Conservation (phyloP, 2,797 vertebrate genomes). For the Danio choprae region DNA sequence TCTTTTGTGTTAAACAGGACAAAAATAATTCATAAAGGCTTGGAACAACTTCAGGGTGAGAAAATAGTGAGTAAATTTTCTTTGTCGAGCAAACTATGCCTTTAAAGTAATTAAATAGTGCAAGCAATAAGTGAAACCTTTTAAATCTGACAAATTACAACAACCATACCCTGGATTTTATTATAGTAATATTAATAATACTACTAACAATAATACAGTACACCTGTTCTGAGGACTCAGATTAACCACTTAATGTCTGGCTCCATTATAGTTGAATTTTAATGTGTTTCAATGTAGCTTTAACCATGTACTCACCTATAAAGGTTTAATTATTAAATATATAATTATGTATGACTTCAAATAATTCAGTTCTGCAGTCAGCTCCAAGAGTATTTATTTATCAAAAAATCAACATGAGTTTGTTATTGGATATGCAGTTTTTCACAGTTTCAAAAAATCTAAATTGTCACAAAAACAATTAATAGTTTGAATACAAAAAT, state of each 20-base stretch:
- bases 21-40: too few relatives aligned
- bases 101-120: too few relatives aligned
- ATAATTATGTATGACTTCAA: background rate
- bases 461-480: background rate
- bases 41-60: too few relatives aligned
- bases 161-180: too few relatives aligned
- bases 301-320: background rate
- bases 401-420: background rate
- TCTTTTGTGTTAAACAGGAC: too few relatives aligned
- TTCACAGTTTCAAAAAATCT: background rate
- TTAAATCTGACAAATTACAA: too few relatives aligned
- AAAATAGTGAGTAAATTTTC: too few relatives aligned
- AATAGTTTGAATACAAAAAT: background rate
- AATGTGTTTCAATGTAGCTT: background rate
- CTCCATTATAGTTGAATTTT: background rate
- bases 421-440: constrained; percentile 4
- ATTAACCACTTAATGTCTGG: background rate
- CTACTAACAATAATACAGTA: too few relatives aligned
- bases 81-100: too few relatives aligned
- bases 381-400: background rate
- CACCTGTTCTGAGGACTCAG: too few relatives aligned
- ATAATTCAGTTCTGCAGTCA: background rate
- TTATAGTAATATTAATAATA: too few relatives aligned
- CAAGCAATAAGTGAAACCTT: too few relatives aligned
- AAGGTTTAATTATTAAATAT: background rate